These are phyloP conservation scores for Rhincodon typus DNA, from an alignment of 2,797 vertebrate species.

Conservation along the genomic window DNA sequence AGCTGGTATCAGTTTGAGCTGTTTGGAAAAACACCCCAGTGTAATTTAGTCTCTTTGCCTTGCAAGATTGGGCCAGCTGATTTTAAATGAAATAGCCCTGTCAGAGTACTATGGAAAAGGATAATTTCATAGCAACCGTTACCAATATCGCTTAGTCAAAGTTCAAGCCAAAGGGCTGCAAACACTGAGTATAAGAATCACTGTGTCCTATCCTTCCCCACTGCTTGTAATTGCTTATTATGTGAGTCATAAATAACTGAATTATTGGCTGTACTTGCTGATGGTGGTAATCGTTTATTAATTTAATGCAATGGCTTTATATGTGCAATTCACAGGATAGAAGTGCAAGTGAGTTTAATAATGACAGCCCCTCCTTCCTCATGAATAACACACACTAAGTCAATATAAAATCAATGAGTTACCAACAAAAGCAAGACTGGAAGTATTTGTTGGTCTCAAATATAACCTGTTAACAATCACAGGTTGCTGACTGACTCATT, in stretches of 20 bases:
- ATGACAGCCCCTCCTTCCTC: background rate
- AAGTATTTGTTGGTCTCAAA: background rate
- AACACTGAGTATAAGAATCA: background rate
- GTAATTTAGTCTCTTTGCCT: background rate
- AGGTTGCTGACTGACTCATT: background rate
- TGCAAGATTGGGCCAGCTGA: background rate
- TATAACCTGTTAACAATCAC: too few relatives aligned
- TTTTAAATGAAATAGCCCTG: background rate
- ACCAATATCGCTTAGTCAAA: background rate
- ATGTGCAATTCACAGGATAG: background rate
- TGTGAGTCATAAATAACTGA: background rate
- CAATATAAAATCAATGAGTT: constrained; percentile 1
- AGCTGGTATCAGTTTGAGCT: background rate
- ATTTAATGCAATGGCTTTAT: background rate
- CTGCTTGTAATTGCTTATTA: background rate
- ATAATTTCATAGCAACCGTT: constrained; percentile 5
- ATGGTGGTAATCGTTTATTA: background rate
- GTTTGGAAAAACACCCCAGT: background rate
- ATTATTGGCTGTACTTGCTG: background rate
- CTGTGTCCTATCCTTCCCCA: background rate
- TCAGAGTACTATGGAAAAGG: background rate
- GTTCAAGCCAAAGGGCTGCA: background rate
- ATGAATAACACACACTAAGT: background rate
- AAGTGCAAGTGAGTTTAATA: background rate
- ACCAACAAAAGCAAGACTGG: background rate